These are phyloP conservation scores for Larimichthys crocea DNA, from an alignment of 2,113 vertebrate genomes.

Conservation along the genomic window DNA sequence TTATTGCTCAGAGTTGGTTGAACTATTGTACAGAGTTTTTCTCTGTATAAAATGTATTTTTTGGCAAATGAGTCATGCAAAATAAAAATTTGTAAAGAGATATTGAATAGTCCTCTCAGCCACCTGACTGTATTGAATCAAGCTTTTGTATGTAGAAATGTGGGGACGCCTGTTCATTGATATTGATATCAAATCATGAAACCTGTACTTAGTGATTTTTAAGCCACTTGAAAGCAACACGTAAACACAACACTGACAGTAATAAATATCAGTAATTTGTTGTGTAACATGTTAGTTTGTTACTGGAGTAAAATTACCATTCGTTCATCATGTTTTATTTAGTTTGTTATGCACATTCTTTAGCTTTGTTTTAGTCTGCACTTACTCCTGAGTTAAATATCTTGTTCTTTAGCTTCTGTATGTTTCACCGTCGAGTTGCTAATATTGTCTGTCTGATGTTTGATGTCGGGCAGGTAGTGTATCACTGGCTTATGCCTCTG, in stretches of 20 bases:
- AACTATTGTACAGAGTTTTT: no score
- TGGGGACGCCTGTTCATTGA: background rate
- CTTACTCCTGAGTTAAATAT: background rate
- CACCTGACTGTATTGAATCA: no score
- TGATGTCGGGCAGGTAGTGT: background rate
- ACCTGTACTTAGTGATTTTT: background rate
- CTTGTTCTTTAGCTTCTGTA: background rate
- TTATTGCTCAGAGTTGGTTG: no score
- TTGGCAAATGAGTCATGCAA: no score
- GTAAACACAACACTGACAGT: no score
- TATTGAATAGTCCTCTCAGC: no score
- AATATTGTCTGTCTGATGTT: background rate
- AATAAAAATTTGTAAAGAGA: no score
- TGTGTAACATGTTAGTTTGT: background rate
- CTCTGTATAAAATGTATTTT: no score
- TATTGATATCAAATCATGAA: background rate
- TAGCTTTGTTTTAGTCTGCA: background rate
- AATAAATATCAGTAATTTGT: no score
- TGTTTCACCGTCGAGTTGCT: background rate
- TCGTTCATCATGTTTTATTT: background rate
- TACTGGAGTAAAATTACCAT: background rate
- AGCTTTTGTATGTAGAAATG: no score
- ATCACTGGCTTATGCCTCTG: background rate
- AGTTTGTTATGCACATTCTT: background rate
- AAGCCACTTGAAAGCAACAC: no score